Base-by-base conservation (phyloP, 1,140 invertebrate species). In the Tenebrio molitor region DNA sequence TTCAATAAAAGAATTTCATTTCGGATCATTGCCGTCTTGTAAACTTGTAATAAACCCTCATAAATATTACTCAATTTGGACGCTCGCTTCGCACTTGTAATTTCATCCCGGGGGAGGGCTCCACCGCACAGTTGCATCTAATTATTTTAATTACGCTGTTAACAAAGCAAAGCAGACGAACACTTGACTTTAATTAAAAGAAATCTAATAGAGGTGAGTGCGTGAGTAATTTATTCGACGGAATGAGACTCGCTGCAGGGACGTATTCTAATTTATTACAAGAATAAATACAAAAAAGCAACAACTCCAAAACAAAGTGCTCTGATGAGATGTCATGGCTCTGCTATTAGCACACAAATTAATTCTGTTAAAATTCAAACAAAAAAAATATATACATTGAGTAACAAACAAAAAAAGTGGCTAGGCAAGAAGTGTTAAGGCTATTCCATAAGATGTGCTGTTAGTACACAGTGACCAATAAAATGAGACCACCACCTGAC, bases 1-100 rank as follows among this genome's bases (percentile, higher is more conserved):
- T 58, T 58, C 50, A 58, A 58, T 58, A 58, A 58, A 58, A 58
- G 50, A 58, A 58, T 58, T 58, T 58, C 50, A 58, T 58, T 58
- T 58, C 6, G 50, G 50, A 58, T 58, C 50, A 58, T 58, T 58
- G 50, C 50, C 23, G 50, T 39, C 36, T 39, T 39, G 36, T 58
- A 58, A 25, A 58, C 23, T 58, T 58, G 50, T 58, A 58, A 58
- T 58, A 58, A 58, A 58, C 50, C 50, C 50, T 58, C 21, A 58
- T 58, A 58, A 58, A 58, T 58, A 58, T 58, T 58, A 58, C 23
- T 58, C 50, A 58, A 29, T 58, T 58, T 29, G 50, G 29, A 33
- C 21, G 23, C 15, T 58, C 19, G 10, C 50, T 12, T 12, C 12
- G 2, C 2, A 39, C 36, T 39, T 29, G 50, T 58, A 58, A 58